phyloP scores from a whole-genome alignment of 2,888 invertebrate species.

The Drosophila prolongata region DNA sequence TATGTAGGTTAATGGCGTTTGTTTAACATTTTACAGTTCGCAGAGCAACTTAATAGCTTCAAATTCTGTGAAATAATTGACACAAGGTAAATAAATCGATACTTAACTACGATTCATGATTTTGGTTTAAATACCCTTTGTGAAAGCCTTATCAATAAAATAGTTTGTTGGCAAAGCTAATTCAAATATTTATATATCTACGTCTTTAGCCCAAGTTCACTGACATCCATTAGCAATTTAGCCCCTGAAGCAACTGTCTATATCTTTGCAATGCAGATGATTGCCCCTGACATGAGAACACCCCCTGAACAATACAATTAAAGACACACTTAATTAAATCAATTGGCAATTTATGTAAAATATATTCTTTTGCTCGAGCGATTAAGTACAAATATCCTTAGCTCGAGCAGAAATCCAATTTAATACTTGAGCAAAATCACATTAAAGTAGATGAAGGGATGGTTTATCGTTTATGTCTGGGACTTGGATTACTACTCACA shows the following conservation, averaged over 20 bases:
- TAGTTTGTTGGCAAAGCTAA: too few relatives aligned
- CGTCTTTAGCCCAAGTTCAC: neutral
- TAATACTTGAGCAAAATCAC: too few relatives aligned
- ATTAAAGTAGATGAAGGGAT: constrained; percentile 35
- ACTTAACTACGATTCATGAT: neutral
- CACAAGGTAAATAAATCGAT: neutral
- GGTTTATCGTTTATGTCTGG: constrained; percentile 27
- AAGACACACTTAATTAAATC: constrained; percentile 61
- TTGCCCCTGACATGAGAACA: constrained; percentile 1
- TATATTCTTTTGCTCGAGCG: constrained; percentile 24
- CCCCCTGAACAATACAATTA: constrained; percentile 33
- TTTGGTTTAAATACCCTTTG: too few relatives aligned
- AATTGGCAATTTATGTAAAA: constrained; percentile 66
- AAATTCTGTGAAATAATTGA: neutral
- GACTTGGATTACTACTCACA: constrained; percentile 89
- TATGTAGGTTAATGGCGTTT: neutral
- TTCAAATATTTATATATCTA: too few relatives aligned
- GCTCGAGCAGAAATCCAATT: constrained; percentile 33
- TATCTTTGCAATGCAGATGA: constrained; percentile 28
- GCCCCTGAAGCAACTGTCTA: constrained; percentile 9
- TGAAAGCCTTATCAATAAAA: too few relatives aligned
- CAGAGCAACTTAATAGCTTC: neutral
- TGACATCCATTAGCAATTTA: constrained; percentile 6
- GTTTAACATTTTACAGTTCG: neutral
- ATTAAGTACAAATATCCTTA: constrained; percentile 18